Conservation (phyloP, 53 echinoderm and acorn worm species). For the Actinopyga echinites region DNA sequence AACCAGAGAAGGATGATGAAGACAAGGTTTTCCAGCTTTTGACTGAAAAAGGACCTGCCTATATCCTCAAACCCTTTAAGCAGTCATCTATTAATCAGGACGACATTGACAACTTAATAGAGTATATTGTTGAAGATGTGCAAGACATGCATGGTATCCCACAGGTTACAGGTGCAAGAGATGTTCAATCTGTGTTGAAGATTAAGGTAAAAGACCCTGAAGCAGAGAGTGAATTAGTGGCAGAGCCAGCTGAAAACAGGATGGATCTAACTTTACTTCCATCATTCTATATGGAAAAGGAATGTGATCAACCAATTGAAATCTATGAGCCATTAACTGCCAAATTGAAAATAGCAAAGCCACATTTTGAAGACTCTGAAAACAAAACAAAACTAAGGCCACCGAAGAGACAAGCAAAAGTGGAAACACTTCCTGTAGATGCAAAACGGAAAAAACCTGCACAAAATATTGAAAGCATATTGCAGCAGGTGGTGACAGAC, state of each 20-base stretch:
- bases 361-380: too few species aligned
- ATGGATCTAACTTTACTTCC: background rate
- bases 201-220: constrained; percentile 47
- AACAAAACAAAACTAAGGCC: too few species aligned
- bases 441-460: too few species aligned
- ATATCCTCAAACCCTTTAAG: constrained; percentile 46
- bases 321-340: background rate
- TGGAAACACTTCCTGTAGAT: too few species aligned
- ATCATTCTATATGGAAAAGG: background rate
- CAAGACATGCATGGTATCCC: background rate
- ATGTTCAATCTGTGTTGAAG: background rate
- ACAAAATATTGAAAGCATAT: too few species aligned
- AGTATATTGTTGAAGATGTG: background rate
- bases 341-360: background rate
- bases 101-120: too few species aligned
- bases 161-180: background rate
- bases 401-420: too few species aligned
- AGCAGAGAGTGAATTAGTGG: constrained; percentile 27
- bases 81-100: background rate
- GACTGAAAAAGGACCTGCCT: constrained; percentile 60
- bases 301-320: background rate
- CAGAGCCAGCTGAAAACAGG: constrained; percentile 25
- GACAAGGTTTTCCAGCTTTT: constrained; percentile 16
- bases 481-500: constrained; percentile 65
- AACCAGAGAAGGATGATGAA: too few species aligned